A percentile compares a stretch with the other conserved stretches of the same genome.
phyloP scores from a whole-genome alignment of 2,797 vertebrate genomes.

The Pteropus rufus region DNA sequence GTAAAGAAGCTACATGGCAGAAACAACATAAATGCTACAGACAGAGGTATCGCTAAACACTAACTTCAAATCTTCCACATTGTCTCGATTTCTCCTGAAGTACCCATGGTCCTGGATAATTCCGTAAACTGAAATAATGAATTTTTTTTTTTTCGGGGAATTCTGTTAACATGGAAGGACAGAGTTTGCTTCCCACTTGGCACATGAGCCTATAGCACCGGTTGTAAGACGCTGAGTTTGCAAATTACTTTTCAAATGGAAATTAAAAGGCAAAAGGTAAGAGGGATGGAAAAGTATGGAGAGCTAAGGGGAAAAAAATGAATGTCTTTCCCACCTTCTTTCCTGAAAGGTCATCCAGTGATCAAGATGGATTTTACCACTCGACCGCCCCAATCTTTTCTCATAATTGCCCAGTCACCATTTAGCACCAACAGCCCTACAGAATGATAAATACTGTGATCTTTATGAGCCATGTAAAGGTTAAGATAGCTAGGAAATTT shows the following conservation, averaged over 20 bases:
- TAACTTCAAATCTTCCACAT: neutral
- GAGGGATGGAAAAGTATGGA: neutral
- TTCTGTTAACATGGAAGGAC: neutral
- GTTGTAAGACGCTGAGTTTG: neutral
- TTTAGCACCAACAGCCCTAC: neutral
- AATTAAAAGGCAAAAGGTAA: constrained; percentile 49
- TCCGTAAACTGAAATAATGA: neutral
- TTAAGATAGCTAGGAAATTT: neutral
- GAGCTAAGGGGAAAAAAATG: neutral
- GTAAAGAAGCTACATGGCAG: no score
- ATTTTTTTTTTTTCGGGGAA: neutral
- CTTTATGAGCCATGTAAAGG: neutral
- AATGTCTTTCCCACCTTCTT: neutral
- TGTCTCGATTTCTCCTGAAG: neutral
- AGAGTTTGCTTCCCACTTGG: neutral
- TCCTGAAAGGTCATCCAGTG: neutral
- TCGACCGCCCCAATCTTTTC: neutral
- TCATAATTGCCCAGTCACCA: neutral
- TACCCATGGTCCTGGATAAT: neutral
- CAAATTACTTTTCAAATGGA: constrained; percentile 30
- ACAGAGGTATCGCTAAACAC: neutral
- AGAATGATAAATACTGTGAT: neutral
- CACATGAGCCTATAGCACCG: neutral
- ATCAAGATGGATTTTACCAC: neutral
- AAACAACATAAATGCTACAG: neutral